Percentiles rank a stretch among this genome's conserved stretches.
phyloP scores from a whole-genome alignment of 1,140 invertebrate genomes.

The Caenorhabditis remanei region DNA sequence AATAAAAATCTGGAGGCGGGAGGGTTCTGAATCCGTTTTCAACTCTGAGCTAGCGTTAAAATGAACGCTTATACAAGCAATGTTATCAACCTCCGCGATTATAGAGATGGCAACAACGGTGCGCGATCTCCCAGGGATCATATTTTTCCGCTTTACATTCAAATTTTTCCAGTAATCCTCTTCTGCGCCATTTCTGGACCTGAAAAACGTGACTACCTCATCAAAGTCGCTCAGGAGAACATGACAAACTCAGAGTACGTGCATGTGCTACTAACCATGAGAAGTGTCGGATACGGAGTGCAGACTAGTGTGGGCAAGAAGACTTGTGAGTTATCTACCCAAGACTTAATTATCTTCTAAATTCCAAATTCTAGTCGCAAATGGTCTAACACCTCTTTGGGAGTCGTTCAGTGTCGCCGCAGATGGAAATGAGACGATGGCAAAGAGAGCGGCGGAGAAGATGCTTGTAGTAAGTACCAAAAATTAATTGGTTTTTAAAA shows the following conservation, averaged over 20 bases:
- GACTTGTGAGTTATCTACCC: constrained; percentile 9
- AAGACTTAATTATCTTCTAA: background rate
- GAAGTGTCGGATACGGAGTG: constrained; percentile 38
- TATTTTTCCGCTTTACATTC: background rate
- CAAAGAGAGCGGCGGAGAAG: constrained; percentile 28
- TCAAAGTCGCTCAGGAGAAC: constrained; percentile 7
- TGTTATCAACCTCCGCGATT: too few species aligned
- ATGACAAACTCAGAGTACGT: constrained; percentile 22
- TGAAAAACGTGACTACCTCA: constrained; percentile 28
- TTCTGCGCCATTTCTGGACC: constrained; percentile 3
- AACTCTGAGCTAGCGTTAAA: too few species aligned
- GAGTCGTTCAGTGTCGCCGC: background rate
- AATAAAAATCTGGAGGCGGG: too few species aligned
- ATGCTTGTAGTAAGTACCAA: background rate
- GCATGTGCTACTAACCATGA: constrained; percentile 8
- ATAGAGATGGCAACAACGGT: too few species aligned
- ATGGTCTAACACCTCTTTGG: constrained; percentile 24
- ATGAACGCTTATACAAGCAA: too few species aligned
- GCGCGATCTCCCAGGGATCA: too few species aligned
- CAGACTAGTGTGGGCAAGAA: constrained; percentile 33
- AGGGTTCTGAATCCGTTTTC: too few species aligned
- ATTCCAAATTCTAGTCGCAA: background rate
- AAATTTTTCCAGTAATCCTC: background rate
- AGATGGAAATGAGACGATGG: constrained; percentile 17
- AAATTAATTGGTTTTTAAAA: background rate